These are phyloP conservation scores for Watsonalla cultraria DNA, from an alignment of 2,888 invertebrate genomes.

Conservation along the genomic window DNA sequence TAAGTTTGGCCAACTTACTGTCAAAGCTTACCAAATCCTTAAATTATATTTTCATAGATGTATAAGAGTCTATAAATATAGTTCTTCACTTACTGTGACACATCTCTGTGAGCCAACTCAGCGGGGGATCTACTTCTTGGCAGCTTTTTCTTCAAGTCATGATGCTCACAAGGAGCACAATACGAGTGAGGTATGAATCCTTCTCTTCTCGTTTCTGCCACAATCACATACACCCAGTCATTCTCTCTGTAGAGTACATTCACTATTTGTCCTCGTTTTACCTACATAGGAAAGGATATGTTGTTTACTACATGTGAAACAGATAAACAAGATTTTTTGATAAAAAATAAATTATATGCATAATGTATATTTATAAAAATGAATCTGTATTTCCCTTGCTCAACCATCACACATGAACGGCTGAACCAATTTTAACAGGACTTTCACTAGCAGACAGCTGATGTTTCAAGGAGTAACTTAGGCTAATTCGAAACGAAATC, in stretches of 20 bases:
- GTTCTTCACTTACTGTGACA: constrained; percentile 70
- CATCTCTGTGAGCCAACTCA: constrained; percentile 78
- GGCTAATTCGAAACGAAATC: too few species aligned
- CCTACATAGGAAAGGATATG: constrained; percentile 47
- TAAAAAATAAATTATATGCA: too few species aligned
- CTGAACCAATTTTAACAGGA: too few species aligned
- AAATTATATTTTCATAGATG: too few species aligned
- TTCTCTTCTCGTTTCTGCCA: constrained; percentile 92
- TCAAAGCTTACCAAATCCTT: too few species aligned
- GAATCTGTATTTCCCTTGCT: too few species aligned
- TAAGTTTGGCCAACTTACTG: too few species aligned
- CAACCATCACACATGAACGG: too few species aligned
- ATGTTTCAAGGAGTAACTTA: too few species aligned
- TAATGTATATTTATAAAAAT: too few species aligned
- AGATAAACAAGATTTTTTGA: too few species aligned
- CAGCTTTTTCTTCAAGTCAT: constrained; percentile 94
- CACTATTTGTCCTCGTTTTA: constrained; percentile 94
- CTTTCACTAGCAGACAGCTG: too few species aligned
- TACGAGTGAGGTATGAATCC: constrained; percentile 97
- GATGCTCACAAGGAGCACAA: constrained; percentile 91
- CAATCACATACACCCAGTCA: constrained; percentile 98
- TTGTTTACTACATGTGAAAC: neutral
- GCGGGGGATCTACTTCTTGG: constrained; percentile 83
- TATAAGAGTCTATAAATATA: neutral
- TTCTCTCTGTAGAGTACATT: constrained; percentile 96